phyloP scores from a whole-genome alignment of 1,140 invertebrate genomes.

The Bombus cullumanus region DNA sequence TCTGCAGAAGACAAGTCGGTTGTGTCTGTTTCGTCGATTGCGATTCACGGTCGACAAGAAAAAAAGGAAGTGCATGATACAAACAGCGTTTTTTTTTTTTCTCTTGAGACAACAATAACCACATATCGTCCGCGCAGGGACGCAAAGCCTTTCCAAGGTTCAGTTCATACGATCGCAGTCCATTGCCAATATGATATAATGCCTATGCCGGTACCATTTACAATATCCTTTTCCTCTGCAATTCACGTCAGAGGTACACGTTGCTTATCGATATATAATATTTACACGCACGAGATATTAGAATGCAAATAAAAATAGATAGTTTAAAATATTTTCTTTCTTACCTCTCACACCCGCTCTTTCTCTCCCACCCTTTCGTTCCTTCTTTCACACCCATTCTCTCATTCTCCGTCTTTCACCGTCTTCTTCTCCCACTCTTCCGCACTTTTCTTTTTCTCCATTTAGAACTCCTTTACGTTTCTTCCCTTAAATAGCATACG shows the following conservation, averaged over 20 bases:
- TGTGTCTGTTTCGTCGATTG: constrained; percentile 8
- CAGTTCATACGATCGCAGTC: constrained; percentile 42
- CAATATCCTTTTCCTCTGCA: constrained; percentile 29
- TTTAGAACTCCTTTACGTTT: constrained; percentile 29
- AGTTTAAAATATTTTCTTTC: constrained; percentile 75
- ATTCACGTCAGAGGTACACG: constrained; percentile 72
- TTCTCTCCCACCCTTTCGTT: not conserved
- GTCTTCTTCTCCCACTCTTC: not conserved
- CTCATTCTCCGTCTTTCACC: not conserved
- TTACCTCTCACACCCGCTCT: not conserved
- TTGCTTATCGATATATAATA: constrained; percentile 63
- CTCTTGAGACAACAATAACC: constrained; percentile 28
- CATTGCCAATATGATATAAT: constrained; percentile 49
- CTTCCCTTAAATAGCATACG: constrained; percentile 66
- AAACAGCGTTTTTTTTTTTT: constrained; percentile 17
- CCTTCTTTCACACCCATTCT: not conserved
- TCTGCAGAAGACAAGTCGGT: constrained; percentile 29
- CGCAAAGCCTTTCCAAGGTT: constrained; percentile 38
- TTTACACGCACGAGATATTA: constrained; percentile 68
- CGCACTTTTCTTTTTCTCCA: not conserved
- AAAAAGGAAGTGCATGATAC: constrained; percentile 24
- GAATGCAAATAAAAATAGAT: constrained; percentile 80
- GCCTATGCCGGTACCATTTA: constrained; percentile 46
- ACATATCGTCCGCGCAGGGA: constrained; percentile 38
- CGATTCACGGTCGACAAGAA: constrained; percentile 32